Evolutionary conservation across 1,140 invertebrate species (phyloP).

Genomic region (Akabosia matsudoensis): DNA sequence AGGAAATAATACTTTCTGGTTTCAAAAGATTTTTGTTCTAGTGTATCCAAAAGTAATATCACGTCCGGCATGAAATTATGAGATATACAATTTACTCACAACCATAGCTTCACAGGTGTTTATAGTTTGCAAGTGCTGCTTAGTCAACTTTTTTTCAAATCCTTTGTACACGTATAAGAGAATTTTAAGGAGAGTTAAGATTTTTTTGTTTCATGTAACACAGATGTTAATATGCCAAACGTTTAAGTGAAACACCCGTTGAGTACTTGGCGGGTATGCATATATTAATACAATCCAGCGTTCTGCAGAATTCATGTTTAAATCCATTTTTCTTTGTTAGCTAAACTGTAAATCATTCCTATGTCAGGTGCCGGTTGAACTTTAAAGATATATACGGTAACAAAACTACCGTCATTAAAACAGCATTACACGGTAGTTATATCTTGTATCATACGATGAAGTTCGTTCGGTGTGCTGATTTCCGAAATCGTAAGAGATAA

Average conservation of each 20-base stretch:
- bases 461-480: too few species aligned
- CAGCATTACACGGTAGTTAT: too few species aligned
- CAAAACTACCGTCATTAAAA: too few species aligned
- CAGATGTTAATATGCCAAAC: background rate
- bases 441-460: too few species aligned
- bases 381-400: too few species aligned
- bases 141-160: too few species aligned
- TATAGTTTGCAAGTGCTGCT: too few species aligned
- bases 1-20: background rate
- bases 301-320: slow-evolving; percentile 8
- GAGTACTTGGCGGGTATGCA: background rate
- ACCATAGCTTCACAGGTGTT: too few species aligned
- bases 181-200: background rate
- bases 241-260: too few species aligned
- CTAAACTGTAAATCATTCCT: slow-evolving; percentile 27
- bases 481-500: too few species aligned
- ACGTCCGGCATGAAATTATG: background rate
- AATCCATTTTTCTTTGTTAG: slow-evolving; percentile 11
- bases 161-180: background rate
- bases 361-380: too few species aligned
- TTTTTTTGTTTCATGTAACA: background rate
- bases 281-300: background rate
- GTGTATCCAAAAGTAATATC: background rate
- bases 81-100: too few species aligned
- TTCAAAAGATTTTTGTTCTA: background rate